Evolutionary conservation across 1,140 invertebrate genomes (phyloP).

Genomic region (Aporrectodea caliginosa): DNA sequence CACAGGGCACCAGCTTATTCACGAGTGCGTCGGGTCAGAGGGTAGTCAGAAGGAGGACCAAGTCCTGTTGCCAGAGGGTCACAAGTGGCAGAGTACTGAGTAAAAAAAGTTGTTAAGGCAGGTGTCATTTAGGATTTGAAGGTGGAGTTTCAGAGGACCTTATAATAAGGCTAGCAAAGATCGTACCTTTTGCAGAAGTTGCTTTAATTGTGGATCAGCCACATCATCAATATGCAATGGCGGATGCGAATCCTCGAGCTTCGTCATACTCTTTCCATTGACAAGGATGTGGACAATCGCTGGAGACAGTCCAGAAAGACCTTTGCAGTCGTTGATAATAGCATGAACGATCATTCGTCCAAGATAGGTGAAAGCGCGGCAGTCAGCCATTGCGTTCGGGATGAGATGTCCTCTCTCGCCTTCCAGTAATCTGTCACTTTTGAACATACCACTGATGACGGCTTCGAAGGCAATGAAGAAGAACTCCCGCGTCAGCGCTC

Average conservation of each 20-base stretch:
- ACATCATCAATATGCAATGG: not conserved
- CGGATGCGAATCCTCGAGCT: not conserved
- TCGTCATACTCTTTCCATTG: not conserved
- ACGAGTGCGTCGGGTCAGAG: too few species aligned
- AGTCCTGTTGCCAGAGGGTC: too few species aligned
- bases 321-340: not conserved
- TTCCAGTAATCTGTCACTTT: not conserved
- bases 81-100: too few species aligned
- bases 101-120: too few species aligned
- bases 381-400: not conserved
- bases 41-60: too few species aligned
- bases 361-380: not conserved
- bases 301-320: not conserved
- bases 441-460: not conserved
- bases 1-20: too few species aligned
- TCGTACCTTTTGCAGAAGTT: not conserved
- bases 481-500: not conserved
- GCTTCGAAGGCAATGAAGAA: not conserved
- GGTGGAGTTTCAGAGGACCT: too few species aligned
- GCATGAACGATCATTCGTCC: not conserved
- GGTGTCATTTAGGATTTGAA: too few species aligned
- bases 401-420: not conserved
- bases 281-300: not conserved
- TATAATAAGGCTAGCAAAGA: too few species aligned
- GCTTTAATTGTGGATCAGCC: not conserved